Base-by-base conservation (phyloP, 2,113 vertebrate genomes). In the Ptychochromis oligacanthus region DNA sequence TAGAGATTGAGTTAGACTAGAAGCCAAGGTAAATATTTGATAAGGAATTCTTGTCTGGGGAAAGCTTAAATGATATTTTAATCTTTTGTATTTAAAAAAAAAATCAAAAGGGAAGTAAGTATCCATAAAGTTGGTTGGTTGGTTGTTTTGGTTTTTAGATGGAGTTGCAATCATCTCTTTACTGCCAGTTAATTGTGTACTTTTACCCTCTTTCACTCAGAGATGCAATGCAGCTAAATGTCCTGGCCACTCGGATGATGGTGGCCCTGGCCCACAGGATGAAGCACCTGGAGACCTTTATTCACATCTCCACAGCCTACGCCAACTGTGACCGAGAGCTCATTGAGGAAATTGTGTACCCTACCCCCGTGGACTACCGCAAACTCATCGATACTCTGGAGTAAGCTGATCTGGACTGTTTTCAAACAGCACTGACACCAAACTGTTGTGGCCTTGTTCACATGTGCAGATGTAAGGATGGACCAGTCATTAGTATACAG, bases 231-330 rank as follows among this genome's bases (percentile, higher is more conserved):
- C 97, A 97, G 93, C 94, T 99, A 91, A 99, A 99, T 7, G 98
- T 99, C 74, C 94, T 97, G 87, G 98, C 98, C 86, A 98, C 98
- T 1, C 97, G 96, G 77, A 96, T 98, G 91, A 96, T 99, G 90
- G 81, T 99, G 79, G 89, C 94, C 3, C 93, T 99, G 89, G 98
- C 97, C 38, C 97, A 96, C 83, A 94, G 59, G 56, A 99, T 99
- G 95, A 97, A 97, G 92, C 95, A 97, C 61, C 95, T 99, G 88
- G 97, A 99, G 91, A 95, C 99, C 64, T 99, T 99, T 89, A 91
- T 97, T 87, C 98, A 99, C 6, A 88, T 99, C 77, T 99, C 98
- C n/a, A 99, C 98, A 1, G 98, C 98, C 11, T 99, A 97, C 26
- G 98, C 98, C n/a, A 97, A 99, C 80, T 99, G 98, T 89, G 97